Base-by-base conservation (phyloP, 2,888 invertebrate genomes). In the Dryadula phaetusa region DNA sequence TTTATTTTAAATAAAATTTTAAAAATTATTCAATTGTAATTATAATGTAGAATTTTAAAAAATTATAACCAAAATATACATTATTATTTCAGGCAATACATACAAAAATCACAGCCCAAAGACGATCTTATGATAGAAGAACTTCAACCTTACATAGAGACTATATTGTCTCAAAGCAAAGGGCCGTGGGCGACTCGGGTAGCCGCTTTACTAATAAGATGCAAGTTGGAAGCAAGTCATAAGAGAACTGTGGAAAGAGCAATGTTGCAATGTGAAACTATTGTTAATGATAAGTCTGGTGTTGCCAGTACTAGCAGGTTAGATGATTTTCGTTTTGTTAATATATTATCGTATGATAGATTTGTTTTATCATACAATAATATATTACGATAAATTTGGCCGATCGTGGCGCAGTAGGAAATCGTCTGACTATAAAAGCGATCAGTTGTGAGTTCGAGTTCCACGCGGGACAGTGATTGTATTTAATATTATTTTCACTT, bases 231-330 rank as follows among this genome's bases (percentile, higher is more conserved):
- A 84, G 94, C 95, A 0, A 93, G 93, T 56, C 95, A 96, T 77
- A 95, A 95, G 65, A 94, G 99, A 64, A 96, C 97, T 0, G 95
- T 98, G 14, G 98, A 99, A 82, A 93, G 99, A 44, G 95, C 98
- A 22, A 95, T 99, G 94, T 93, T 95, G 80, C 99, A 99, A 86
- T 94, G 96, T 72, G 97, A 98, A 87, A 95, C 96, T 77, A 92
- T 97, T 40, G 94, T 97, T 4, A 95, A 95, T 72, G 93, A 90
- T 54, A 88, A 87, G 71, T 81, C 81, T 4, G 78, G 74, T 0
- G 83, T 86, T 1, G 74, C 81, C 5, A 46, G 79, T 10, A 85
- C 82, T 22, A 83, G 80, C 46, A 85, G 92, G 92, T 90, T 47
- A 73, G 67, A 22, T 44, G n/a, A 46, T 42, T 28, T 52, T 49